Evolutionary conservation across 2,888 invertebrate genomes (phyloP), one percentile per base, ranked within the genome.

Genomic region (Galerucella pusilla): DNA sequence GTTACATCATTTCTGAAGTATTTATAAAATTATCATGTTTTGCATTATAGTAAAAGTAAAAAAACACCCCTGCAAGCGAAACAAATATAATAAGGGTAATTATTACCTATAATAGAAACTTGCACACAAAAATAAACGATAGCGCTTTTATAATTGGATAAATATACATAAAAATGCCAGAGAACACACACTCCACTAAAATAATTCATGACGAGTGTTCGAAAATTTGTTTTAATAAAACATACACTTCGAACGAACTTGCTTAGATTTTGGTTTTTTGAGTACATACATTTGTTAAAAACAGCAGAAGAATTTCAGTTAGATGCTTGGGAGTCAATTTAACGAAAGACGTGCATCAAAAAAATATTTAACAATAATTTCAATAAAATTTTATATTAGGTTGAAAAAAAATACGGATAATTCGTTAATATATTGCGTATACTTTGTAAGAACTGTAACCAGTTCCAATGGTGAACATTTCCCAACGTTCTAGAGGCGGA

Each of bases 51-150:
- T 79, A 83, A 84, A 83, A 82, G 77, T 81, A 80, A 80, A n/a
- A 52, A 57, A 85, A 85, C 85, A 86, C 85, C 86, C 85, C 85
- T 85, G 86, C 85, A 83, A 81, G 81, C 80, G 80, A 79, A 82
- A 80, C 80, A 82, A 82, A 79, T 82, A 81, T 77, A 80, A 66
- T 80, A 82, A 80, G 78, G 80, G 81, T 81, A 80, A 80, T 80
- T 78, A 80, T 81, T 79, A 79, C 63, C 75, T 78, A 79, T 80
- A 82, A 82, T 83, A 85, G 81, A 84, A 85, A 85, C 83, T 85
- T 85, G 84, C 85, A 85, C 85, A 86, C 85, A 85, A 84, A 83
- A 83, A 79, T 84, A 83, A 83, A 85, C 84, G 80, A 84, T 84
- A 84, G 82, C 82, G 80, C 80, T 67, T 80, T 75, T 67, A 75